These are phyloP conservation scores for Kryptolebias marmoratus DNA, from an alignment of 2,113 vertebrate genomes.

Conservation along the genomic window DNA sequence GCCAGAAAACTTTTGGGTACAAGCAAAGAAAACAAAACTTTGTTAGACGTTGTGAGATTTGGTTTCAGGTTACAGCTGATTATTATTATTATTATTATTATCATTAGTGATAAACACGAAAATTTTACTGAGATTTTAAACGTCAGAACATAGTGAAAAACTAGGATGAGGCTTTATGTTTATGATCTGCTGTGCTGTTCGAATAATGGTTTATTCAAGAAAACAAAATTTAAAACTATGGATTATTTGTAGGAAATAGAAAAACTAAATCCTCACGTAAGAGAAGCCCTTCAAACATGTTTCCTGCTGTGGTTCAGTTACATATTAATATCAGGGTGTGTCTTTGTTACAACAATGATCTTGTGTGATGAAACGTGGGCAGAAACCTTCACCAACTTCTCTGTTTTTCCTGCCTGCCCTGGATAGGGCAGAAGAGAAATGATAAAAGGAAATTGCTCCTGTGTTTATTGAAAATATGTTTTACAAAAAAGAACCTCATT, in stretches of 20 bases:
- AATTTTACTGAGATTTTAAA: not conserved
- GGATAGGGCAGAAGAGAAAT: not conserved
- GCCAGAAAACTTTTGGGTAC: too few relatives aligned
- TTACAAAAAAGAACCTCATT: not conserved
- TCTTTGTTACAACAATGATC: conserved; percentile 4
- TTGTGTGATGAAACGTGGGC: conserved; percentile 4
- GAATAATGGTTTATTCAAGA: too few relatives aligned
- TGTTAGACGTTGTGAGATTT: too few relatives aligned
- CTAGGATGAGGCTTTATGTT: not conserved
- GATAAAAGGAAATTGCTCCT: not conserved
- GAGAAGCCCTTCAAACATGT: not conserved
- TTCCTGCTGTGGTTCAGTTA: not conserved
- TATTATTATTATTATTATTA: not conserved
- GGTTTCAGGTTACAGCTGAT: not conserved
- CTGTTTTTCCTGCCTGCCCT: not conserved
- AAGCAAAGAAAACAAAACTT: too few relatives aligned
- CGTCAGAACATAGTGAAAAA: not conserved
- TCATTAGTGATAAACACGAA: not conserved
- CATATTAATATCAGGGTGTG: not conserved
- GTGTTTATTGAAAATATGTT: not conserved
- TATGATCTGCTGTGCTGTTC: too few relatives aligned
- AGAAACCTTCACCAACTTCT: conserved; percentile 1
- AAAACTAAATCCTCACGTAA: not conserved
- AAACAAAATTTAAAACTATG: not conserved
- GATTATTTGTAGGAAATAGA: not conserved